These are phyloP conservation scores for Steatocranus sp. DNA, from an alignment of 2,797 vertebrate genomes.

Conservation along the genomic window DNA sequence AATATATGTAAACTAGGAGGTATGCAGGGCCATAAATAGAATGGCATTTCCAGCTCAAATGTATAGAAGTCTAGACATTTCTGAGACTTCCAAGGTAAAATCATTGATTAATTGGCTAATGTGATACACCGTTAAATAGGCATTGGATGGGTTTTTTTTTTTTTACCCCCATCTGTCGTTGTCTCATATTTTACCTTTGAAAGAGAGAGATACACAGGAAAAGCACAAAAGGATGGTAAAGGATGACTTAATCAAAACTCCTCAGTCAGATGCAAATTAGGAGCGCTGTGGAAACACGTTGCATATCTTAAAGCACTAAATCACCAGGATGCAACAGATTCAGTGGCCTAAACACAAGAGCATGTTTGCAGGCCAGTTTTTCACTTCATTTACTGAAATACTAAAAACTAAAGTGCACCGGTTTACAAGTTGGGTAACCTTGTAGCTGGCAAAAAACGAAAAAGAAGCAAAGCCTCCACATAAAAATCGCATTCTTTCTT, in stretches of 20 bases:
- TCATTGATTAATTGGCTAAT: background rate
- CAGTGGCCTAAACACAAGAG: background rate
- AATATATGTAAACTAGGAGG: background rate
- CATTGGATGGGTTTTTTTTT: background rate
- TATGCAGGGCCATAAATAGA: background rate
- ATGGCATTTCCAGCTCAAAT: background rate
- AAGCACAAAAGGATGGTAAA: background rate
- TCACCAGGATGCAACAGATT: background rate
- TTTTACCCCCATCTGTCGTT: background rate
- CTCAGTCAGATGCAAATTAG: background rate
- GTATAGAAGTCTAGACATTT: background rate
- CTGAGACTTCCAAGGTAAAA: background rate
- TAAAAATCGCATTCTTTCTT: background rate
- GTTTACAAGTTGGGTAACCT: background rate
- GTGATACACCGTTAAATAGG: background rate
- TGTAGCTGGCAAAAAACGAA: background rate
- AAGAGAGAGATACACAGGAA: background rate
- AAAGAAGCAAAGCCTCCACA: background rate
- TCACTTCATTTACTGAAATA: background rate
- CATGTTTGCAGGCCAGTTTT: background rate
- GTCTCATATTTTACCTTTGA: background rate
- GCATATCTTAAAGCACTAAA: background rate
- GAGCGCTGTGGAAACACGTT: background rate
- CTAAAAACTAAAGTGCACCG: background rate
- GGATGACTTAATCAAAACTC: background rate